Evolutionary conservation across 2,797 vertebrate genomes (phyloP), one percentile per base, ranked within the genome.

Genomic region (Martes flavigula): DNA sequence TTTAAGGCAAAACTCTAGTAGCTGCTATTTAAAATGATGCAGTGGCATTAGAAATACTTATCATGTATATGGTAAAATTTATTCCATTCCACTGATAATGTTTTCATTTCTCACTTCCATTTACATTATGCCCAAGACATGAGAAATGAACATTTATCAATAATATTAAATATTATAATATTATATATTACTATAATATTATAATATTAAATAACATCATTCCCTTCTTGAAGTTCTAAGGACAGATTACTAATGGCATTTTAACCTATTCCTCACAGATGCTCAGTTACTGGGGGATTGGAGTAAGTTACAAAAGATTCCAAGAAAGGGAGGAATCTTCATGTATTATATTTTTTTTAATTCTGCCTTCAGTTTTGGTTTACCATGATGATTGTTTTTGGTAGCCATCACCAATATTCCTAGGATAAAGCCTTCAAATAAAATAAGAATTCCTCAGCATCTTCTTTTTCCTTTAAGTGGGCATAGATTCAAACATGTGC

Each of bases 11-110:
- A 95, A 86, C 4, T 93, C 54, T n/a, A 58, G 12, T 38, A 58
- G 12, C 40, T 77, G 17, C 35, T 97, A 93, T 97, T 15, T 96
- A 79, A 97, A 98, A 97, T 62, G 64, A 97, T 43, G 40, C 0
- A 21, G 40, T 79, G 78, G 43, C 23, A n/a, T 8, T 40, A 79
- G 54, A 79, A 87, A 93, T 91, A 82, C 0, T 40, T 90, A 73
- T 87, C 7, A 86, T 25, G 30, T 68, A 62, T 46, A 12, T 3
- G 46, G 78, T 72, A 25, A 79, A 96, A 43, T 62, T 73, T 3
- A 13, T 56, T 82, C 46, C 9, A 85, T 60, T 60, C 20, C 14
- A 27, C 1, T 88, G 21, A 88, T 68, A 48, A 93, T 89, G 70
- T 96, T 86, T 92, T 90, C 35, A 2, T 75, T 88, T 85, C 54